phyloP scores from a whole-genome alignment of 2,888 invertebrate genomes.

The Macrosiphum euphorbiae region DNA sequence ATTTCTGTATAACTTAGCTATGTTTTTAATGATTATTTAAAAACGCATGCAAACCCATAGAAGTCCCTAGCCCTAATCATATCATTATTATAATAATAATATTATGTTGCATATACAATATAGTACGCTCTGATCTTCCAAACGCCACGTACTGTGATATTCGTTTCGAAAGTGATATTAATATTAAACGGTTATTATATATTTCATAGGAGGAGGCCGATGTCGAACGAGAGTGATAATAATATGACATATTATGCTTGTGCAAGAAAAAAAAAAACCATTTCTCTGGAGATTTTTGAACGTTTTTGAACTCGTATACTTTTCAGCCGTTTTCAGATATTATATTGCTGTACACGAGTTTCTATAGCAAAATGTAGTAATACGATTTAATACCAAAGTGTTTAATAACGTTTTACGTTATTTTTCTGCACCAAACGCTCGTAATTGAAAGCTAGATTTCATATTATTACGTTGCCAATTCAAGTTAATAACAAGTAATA shows the following conservation, averaged over 20 bases:
- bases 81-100: too few species aligned
- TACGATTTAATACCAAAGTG: not conserved
- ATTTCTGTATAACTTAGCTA: too few species aligned
- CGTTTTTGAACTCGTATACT: not conserved
- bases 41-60: too few species aligned
- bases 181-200: too few species aligned
- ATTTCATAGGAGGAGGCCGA: too few species aligned
- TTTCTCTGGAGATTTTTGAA: not conserved
- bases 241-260: not conserved
- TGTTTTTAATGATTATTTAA: too few species aligned
- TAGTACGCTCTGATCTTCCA: too few species aligned
- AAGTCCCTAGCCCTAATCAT: too few species aligned
- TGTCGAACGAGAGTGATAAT: too few species aligned
- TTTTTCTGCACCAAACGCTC: not conserved
- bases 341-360: not conserved
- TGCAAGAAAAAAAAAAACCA: not conserved
- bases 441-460: not conserved
- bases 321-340: not conserved
- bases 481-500: not conserved
- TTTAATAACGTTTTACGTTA: not conserved
- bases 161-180: too few species aligned
- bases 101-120: too few species aligned
- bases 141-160: too few species aligned
- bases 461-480: not conserved
- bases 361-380: not conserved